Evolutionary conservation across 2,888 invertebrate genomes (phyloP).

Genomic region (Philhelius pedissequus): DNA sequence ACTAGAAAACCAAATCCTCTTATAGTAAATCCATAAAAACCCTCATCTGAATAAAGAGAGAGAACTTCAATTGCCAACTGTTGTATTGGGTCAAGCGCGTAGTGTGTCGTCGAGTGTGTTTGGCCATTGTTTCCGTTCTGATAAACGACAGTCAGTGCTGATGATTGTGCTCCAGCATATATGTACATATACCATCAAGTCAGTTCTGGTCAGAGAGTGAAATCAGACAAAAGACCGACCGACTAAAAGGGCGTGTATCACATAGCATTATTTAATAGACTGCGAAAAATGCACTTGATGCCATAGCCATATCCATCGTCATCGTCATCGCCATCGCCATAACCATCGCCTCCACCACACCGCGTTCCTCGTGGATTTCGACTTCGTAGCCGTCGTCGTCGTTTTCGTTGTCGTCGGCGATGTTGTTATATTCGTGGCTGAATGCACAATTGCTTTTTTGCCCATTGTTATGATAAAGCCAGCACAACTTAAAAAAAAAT

Average conservation of each 20-base stretch:
- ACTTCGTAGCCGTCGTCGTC: neutral
- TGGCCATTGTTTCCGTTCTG: constrained; percentile 49
- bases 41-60: neutral
- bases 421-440: constrained; percentile 35
- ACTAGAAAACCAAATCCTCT: constrained; percentile 21
- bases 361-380: neutral
- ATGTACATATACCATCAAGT: neutral
- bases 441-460: constrained; percentile 43
- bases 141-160: constrained; percentile 22
- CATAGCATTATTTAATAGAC: constrained; percentile 57
- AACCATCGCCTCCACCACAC: neutral
- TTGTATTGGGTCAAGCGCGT: constrained; percentile 40
- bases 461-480: constrained; percentile 25
- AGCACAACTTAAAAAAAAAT: constrained; percentile 8
- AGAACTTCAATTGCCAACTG: neutral
- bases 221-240: constrained; percentile 50
- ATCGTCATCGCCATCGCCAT: neutral
- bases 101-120: constrained; percentile 17
- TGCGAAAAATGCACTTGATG: constrained; percentile 64
- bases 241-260: constrained; percentile 63
- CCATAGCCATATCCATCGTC: neutral
- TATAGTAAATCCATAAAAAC: constrained; percentile 5
- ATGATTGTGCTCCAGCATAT: neutral
- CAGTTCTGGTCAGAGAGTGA: neutral
- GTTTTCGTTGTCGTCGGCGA: constrained; percentile 14